Evolutionary conservation across 2,113 vertebrate species (phyloP), one percentile per base, ranked within the genome.

Genomic region (Tylochromis polylepis): DNA sequence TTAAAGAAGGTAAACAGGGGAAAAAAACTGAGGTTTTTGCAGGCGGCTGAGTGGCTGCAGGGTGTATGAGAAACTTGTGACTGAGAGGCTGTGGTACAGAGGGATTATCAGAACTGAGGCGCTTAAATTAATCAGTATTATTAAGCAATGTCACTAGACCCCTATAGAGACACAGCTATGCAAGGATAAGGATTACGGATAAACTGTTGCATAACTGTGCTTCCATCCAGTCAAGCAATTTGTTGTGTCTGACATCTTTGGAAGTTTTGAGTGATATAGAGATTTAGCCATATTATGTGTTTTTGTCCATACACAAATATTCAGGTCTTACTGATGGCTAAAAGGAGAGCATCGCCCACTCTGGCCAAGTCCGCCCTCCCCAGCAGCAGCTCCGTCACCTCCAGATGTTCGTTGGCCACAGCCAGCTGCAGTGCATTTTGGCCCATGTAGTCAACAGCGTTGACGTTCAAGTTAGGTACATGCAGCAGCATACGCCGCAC

Each of bases 381-480:
- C 81, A 99, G 93, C 84, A 99, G 96, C 81, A 99, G 97, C 93
- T 99, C 98, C 0, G 98, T 99, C 87, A 99, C 98, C 87, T 99
- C 98, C 89, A 99, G 94, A 65, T 99, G 98, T 89, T 99, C 98
- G 0, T 99, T 99, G 57, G 97, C 97, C 16, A 99, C 98, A 0
- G 98, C 98, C 81, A 99, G 87, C 95, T 99, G 98, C 87, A 99
- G 89, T 6, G 98, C 97, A 1, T 99, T 99, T 89, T 99, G 98
- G 84, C 98, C 98, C 98, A 99, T 99, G 89, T 99, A 99, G 94
- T 99, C 97, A 94, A 99, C 98, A 9, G 98, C 98, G 58, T 99
- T 99, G 11, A 99, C 98, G 0, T 99, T 99, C 87, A 99, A 96
- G 0, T 95, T 96, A 3, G 96, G 94, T n/a, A 97, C 96, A 29